A percentile compares a stretch with the other conserved stretches of the same genome.
Evolutionary conservation across 2,888 invertebrate species (phyloP).

Genomic region (Sthenelais limicola): DNA sequence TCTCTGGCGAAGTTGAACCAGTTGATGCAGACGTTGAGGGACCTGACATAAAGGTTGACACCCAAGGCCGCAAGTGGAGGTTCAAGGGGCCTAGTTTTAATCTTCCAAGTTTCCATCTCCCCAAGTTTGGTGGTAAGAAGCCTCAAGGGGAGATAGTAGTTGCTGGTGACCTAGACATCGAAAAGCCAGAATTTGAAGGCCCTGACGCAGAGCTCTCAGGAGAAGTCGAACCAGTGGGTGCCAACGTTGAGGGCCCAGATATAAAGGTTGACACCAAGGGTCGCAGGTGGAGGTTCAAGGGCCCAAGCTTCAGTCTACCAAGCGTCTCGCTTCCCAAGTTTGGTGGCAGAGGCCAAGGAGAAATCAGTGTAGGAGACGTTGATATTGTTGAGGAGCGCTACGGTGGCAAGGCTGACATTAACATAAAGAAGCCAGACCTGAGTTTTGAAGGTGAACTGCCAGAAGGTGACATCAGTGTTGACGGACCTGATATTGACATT

Average conservation of each 20-base stretch:
- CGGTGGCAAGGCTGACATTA: slow-evolving; percentile 3
- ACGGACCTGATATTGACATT: background rate
- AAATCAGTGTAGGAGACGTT: slow-evolving; percentile 17
- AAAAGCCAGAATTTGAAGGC: background rate
- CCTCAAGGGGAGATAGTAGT: background rate
- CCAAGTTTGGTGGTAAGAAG: background rate
- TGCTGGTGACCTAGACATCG: background rate
- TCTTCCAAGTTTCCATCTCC: slow-evolving; percentile 5
- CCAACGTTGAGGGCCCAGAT: slow-evolving; percentile 9
- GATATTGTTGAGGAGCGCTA: slow-evolving; percentile 17
- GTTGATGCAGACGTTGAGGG: too few relatives aligned
- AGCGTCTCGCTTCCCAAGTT: slow-evolving; percentile 21
- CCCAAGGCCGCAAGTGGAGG: slow-evolving; percentile 2
- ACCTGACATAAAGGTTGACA: slow-evolving; percentile 1
- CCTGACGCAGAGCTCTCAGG: slow-evolving; percentile 9
- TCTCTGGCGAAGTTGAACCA: too few relatives aligned
- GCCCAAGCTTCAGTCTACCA: slow-evolving; percentile 3
- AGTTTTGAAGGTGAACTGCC: background rate
- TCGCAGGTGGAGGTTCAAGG: slow-evolving; percentile 28
- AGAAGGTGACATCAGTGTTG: background rate
- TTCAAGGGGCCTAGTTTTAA: slow-evolving; percentile 3
- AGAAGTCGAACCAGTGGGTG: background rate
- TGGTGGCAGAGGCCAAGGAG: slow-evolving; percentile 9
- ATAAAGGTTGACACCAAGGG: slow-evolving; percentile 1
- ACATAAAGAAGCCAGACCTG: too few relatives aligned